Base-by-base conservation (phyloP, 2,113 vertebrate species). In the Smithornis capensis region DNA sequence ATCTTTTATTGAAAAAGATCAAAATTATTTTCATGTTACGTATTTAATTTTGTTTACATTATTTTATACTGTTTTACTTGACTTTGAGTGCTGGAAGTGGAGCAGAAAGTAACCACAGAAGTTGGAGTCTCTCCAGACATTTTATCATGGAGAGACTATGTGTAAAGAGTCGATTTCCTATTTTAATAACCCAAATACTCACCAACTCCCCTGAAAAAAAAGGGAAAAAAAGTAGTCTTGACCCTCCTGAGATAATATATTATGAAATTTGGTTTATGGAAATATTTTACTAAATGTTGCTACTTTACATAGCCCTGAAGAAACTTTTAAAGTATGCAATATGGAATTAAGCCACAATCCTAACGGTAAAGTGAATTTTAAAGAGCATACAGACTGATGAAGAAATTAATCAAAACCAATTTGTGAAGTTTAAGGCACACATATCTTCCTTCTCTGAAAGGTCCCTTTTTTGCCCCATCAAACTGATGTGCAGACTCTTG, bases 161-260 rank as follows among this genome's bases (percentile, higher is more conserved):
- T 7, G 14, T 44, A 25, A 42, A 69, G 8, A 4, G 4, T 29
- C 37, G 13, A 23, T 44, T 69, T 8, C 11, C 14, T 57, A 27
- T n/a, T 49, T 2, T 33, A 52, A 74, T 59, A 59, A 29, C 4
- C 4, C 19, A 70, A 65, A 44, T 42, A 33, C 28, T 42, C 13
- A 12, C 35, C 27, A 38, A 63, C 25, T 38, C 25, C 24, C 11
- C 35, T 60, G 10, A 6, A 45, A 62, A 52, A 60, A 82, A 40
- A 12, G 1, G 8, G 4, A 4, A 10, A 16, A 47, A 47, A 31
- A 4, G 1, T 4, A 53, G 2, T 25, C 62, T 57, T 75, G 14
- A 50, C 27, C 29, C 56, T 83, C 18, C 38, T 64, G 53, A 77
- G 19, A 42, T 12, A 52, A 57, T n/a, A 9, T 47, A 28, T 62